Evolutionary conservation across 2,888 invertebrate genomes (phyloP).

Genomic region (Pachycephus smyrnensis): DNA sequence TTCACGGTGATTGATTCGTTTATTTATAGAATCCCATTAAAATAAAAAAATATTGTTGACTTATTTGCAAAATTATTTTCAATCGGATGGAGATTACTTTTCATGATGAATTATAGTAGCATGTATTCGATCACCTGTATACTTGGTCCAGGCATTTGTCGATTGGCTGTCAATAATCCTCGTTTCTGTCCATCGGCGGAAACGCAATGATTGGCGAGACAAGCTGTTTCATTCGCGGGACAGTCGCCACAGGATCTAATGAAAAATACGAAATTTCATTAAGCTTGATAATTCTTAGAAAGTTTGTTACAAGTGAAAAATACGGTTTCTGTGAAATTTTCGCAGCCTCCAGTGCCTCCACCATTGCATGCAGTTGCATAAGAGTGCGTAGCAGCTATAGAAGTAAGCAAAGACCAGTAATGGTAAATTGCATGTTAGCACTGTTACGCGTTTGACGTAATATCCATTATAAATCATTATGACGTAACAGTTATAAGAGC

Average conservation of each 20-base stretch:
- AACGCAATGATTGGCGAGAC: constrained; percentile 74
- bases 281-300: not conserved
- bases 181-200: constrained; percentile 75
- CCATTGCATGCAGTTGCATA: constrained; percentile 8
- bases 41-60: too few relatives aligned
- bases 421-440: constrained; percentile 14
- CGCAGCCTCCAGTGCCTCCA: not conserved
- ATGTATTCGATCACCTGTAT: constrained; percentile 68
- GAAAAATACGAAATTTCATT: constrained; percentile 2
- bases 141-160: constrained; percentile 76
- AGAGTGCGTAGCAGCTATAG: constrained; percentile 29
- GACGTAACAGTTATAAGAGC: not conserved
- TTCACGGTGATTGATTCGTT: too few relatives aligned
- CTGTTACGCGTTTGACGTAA: constrained; percentile 36
- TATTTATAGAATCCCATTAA: too few relatives aligned
- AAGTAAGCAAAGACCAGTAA: constrained; percentile 32
- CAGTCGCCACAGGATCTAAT: constrained; percentile 77
- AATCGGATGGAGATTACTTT: too few relatives aligned
- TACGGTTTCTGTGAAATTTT: not conserved
- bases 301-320: not conserved
- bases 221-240: constrained; percentile 73
- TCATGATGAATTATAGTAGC: not conserved
- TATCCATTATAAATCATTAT: constrained; percentile 9
- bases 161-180: constrained; percentile 76
- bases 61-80: too few relatives aligned